Conservation (phyloP, 2,888 invertebrate species). For the Agrochola circellaris region DNA sequence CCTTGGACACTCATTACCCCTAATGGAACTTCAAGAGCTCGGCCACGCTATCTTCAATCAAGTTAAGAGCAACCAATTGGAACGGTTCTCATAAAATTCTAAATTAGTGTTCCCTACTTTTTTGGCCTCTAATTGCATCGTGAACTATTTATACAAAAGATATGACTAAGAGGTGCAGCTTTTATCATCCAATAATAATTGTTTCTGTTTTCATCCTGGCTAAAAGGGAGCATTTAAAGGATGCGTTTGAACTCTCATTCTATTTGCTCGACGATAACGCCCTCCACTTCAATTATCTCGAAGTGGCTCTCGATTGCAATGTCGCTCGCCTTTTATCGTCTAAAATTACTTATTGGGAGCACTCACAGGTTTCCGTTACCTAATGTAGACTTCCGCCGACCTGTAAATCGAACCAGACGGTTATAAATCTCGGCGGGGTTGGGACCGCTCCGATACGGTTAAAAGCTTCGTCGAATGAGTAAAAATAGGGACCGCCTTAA, state of each 20-base stretch:
- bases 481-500: conserved; percentile 87
- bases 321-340: conserved; percentile 78
- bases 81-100: conserved; percentile 71
- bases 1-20: conserved; percentile 84
- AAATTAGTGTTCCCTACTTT: conserved; percentile 65
- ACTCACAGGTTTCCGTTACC: conserved; percentile 85
- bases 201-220: conserved; percentile 67
- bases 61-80: conserved; percentile 74
- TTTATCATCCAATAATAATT: conserved; percentile 68
- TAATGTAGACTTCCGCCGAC: conserved; percentile 86
- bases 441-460: conserved; percentile 84
- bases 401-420: conserved; percentile 84
- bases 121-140: conserved; percentile 66
- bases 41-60: conserved; percentile 77
- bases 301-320: conserved; percentile 74
- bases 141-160: conserved; percentile 64
- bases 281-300: conserved; percentile 78
- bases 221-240: conserved; percentile 69
- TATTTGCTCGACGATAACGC: conserved; percentile 63
- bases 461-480: conserved; percentile 86
- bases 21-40: conserved; percentile 84
- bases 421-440: conserved; percentile 85
- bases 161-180: conserved; percentile 74
- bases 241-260: conserved; percentile 71
- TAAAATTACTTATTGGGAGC: conserved; percentile 81